Percentiles rank a stretch among this genome's conserved stretches.
Conservation (phyloP, 2,888 invertebrate genomes). For the Monochamus alternatus region DNA sequence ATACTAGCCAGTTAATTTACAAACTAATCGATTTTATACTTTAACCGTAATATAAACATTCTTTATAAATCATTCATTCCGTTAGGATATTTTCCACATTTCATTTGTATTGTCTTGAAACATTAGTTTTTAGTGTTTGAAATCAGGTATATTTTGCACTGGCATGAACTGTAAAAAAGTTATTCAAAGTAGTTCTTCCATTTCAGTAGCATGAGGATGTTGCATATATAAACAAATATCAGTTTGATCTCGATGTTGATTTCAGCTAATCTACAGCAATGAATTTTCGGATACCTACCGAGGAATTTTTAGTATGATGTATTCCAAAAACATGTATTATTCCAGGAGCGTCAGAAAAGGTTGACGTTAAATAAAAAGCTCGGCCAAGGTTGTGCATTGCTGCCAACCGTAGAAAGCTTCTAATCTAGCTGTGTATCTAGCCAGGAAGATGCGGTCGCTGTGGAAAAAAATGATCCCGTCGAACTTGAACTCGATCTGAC, state of each 20-base stretch:
- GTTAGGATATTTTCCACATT: no score
- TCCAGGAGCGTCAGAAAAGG: conserved; percentile 55
- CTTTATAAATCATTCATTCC: no score
- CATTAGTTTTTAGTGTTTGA: no score
- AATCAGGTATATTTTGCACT: no score
- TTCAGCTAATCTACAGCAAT: conserved; percentile 37
- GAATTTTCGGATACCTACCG: conserved; percentile 7
- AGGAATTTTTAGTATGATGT: conserved; percentile 40
- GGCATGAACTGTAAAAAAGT: no score
- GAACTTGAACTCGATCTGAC: conserved; percentile 44
- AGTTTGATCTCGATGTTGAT: conserved; percentile 14
- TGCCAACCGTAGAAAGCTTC: conserved; percentile 57
- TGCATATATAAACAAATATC: not conserved
- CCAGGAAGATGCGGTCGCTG: conserved; percentile 48
- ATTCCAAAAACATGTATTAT: conserved; percentile 51
- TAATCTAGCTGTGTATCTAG: conserved; percentile 58
- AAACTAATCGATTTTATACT: no score
- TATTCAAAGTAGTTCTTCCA: not conserved
- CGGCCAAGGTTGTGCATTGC: conserved; percentile 60
- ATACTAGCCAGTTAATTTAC: no score
- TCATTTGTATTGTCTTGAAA: no score
- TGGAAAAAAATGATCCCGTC: conserved; percentile 28
- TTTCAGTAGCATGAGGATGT: not conserved
- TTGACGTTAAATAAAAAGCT: conserved; percentile 55
- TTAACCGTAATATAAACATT: no score